Evolutionary conservation across 2,797 vertebrate species (phyloP).

Genomic region (Phrynocephalus forsythii): DNA sequence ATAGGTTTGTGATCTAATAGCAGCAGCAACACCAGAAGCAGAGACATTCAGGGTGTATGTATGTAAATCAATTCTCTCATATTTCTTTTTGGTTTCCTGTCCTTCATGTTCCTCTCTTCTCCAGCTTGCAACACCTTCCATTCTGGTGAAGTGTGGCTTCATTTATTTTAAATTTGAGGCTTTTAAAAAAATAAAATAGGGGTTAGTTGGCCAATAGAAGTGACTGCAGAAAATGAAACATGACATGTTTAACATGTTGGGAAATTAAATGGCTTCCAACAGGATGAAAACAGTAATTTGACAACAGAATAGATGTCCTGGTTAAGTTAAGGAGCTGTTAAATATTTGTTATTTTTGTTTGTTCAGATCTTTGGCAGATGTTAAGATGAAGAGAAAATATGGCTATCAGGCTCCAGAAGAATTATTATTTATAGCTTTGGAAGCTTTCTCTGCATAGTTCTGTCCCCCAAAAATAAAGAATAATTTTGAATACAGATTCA

Average conservation of each 20-base stretch:
- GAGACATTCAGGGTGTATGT: not conserved
- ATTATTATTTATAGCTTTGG: not conserved
- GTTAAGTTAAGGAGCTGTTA: slow-evolving; percentile 8
- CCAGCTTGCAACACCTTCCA: not conserved
- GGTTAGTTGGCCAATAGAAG: not conserved
- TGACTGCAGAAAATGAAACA: not conserved
- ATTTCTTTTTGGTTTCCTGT: not conserved
- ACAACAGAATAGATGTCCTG: not conserved
- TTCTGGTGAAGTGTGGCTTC: not conserved
- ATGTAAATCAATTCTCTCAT: not conserved
- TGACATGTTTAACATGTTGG: not conserved
- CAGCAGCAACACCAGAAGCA: not conserved
- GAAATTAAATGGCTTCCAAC: not conserved
- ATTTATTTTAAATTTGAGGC: not conserved
- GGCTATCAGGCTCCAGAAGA: not conserved
- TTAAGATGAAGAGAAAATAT: not conserved
- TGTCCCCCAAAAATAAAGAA: not conserved
- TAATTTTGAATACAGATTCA: not conserved
- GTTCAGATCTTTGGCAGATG: not conserved
- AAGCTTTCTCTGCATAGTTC: not conserved
- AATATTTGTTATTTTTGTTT: not conserved
- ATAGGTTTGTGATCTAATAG: not conserved
- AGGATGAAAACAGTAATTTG: not conserved
- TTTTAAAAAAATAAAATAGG: not conserved
- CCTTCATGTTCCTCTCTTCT: not conserved